Conservation (phyloP, 2,888 invertebrate species). For the Hirtodrosophila trivittata region DNA sequence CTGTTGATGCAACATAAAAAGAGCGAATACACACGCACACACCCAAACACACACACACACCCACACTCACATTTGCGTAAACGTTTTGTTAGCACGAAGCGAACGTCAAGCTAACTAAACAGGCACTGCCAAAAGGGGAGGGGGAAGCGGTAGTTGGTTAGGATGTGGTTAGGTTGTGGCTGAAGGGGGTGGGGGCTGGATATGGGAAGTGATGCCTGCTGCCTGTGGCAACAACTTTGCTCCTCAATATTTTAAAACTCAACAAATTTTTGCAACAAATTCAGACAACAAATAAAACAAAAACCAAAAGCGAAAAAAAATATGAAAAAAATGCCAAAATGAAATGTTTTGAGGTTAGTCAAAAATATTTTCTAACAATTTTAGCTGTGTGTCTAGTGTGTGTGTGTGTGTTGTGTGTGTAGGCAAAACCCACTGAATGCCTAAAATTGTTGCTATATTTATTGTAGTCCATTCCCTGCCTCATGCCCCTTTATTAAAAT, state of each 20-base stretch:
- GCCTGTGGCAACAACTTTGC: slow-evolving; percentile 55
- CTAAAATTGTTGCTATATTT: slow-evolving; percentile 42
- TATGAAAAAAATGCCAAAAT: slow-evolving; percentile 51
- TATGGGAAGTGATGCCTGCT: slow-evolving; percentile 1
- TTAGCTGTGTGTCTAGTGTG: slow-evolving; percentile 22
- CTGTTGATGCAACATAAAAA: slow-evolving; percentile 59
- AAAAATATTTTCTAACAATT: slow-evolving; percentile 69
- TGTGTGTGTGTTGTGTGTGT: slow-evolving; percentile 12
- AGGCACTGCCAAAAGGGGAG: slow-evolving; percentile 10
- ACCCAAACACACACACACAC: slow-evolving; percentile 12
- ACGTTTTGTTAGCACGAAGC: slow-evolving; percentile 52
- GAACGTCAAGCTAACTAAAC: slow-evolving; percentile 57
- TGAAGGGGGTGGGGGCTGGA: neutral
- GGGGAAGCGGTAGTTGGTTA: neutral
- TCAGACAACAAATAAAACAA: slow-evolving; percentile 38
- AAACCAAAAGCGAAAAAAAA: slow-evolving; percentile 5
- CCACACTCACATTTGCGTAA: slow-evolving; percentile 39
- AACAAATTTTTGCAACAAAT: slow-evolving; percentile 67
- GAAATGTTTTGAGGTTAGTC: slow-evolving; percentile 76
- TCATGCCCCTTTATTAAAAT: slow-evolving; percentile 70
- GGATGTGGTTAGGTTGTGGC: neutral
- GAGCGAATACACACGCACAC: slow-evolving; percentile 11
- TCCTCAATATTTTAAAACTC: slow-evolving; percentile 72
- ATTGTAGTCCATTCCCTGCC: slow-evolving; percentile 8
- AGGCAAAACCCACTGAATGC: slow-evolving; percentile 37